Conservation (phyloP, 1,140 invertebrate species). For the Drosophila novamexicana region DNA sequence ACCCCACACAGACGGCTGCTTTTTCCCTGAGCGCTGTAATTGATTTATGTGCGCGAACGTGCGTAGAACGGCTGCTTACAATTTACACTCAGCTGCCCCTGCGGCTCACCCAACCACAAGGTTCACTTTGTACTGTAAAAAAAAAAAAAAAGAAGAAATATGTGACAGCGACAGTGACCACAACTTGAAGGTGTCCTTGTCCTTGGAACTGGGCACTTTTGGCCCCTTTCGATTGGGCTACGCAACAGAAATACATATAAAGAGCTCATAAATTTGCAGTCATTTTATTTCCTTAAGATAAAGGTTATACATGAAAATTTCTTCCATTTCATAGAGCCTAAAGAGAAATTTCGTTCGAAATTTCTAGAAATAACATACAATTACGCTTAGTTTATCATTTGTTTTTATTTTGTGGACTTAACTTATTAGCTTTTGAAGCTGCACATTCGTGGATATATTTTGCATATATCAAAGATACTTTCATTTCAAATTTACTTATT, state of each 20-base stretch:
- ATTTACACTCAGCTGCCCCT: conserved; percentile 38
- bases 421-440: too few relatives aligned
- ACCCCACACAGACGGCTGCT: conserved; percentile 39
- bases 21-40: conserved; percentile 67
- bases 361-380: too few relatives aligned
- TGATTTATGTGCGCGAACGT: conserved; percentile 77
- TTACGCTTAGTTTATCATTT: too few relatives aligned
- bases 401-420: too few relatives aligned
- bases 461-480: too few relatives aligned
- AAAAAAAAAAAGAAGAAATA: conserved; percentile 10
- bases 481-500: too few relatives aligned
- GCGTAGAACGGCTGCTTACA: conserved; percentile 75
- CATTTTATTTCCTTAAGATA: too few relatives aligned
- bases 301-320: too few relatives aligned
- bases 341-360: too few relatives aligned
- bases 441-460: too few relatives aligned
- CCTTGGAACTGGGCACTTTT: conserved; percentile 4
- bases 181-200: conserved; percentile 28
- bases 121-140: not conserved
- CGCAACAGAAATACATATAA: not conserved
- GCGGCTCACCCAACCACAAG: not conserved
- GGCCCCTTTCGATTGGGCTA: conserved; percentile 8
- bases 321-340: too few relatives aligned
- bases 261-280: not conserved
- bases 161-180: conserved; percentile 23